These are phyloP conservation scores for Trachemys scripta DNA, from an alignment of 2,113 vertebrate genomes.

Conservation along the genomic window DNA sequence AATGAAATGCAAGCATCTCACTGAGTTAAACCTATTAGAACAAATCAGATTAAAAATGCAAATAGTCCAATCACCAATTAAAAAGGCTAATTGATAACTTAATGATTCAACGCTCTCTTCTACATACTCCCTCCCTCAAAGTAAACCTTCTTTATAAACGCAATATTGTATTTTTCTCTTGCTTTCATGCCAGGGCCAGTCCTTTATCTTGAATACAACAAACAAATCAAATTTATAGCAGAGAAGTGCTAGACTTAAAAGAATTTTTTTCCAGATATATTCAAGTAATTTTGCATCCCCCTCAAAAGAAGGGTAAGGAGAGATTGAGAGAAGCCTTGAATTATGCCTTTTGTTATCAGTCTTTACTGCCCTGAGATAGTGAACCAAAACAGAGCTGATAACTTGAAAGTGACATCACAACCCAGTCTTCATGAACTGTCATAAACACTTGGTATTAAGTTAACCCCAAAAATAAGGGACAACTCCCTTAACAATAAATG, in stretches of 20 bases:
- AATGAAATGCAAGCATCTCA: background rate
- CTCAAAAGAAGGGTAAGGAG: slow-evolving; percentile 32
- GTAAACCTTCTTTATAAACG: background rate
- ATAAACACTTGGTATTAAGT: slow-evolving; percentile 82
- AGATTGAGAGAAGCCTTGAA: slow-evolving; percentile 74
- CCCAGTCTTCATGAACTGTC: slow-evolving; percentile 77
- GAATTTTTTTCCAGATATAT: slow-evolving; percentile 69
- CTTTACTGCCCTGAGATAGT: slow-evolving; percentile 58
- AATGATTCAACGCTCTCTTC: background rate
- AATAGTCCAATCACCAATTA: background rate
- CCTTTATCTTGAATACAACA: background rate
- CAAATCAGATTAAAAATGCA: background rate
- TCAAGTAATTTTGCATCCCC: slow-evolving; percentile 72
- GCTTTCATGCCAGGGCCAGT: background rate
- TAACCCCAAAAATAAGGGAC: slow-evolving; percentile 77
- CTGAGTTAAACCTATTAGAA: background rate
- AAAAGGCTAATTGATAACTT: background rate
- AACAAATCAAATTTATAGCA: slow-evolving; percentile 4
- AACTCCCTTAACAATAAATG: slow-evolving; percentile 73
- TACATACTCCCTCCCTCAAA: background rate
- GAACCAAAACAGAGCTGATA: slow-evolving; percentile 76
- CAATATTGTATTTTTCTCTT: background rate
- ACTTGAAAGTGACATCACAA: slow-evolving; percentile 82
- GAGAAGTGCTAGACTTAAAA: slow-evolving; percentile 52
- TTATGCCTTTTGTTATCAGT: slow-evolving; percentile 75